Conservation (phyloP, 2,888 invertebrate species). For the Lasioglossum oenotherae region DNA sequence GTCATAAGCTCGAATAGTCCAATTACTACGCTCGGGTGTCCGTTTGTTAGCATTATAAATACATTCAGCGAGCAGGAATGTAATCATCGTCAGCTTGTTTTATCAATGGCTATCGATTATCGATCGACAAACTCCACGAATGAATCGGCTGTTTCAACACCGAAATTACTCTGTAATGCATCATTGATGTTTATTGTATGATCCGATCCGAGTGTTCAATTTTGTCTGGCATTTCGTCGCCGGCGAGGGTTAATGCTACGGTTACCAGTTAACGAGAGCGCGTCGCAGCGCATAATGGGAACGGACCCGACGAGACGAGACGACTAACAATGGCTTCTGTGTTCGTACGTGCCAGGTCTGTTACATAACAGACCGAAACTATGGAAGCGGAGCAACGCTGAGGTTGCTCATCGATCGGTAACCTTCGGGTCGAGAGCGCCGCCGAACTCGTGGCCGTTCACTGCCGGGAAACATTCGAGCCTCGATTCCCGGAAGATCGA, state of each 20-base stretch:
- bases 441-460: background rate
- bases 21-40: background rate
- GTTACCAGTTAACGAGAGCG: conserved; percentile 15
- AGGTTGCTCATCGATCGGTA: conserved; percentile 52
- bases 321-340: conserved; percentile 48
- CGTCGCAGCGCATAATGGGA: conserved; percentile 23
- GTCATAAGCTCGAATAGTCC: background rate
- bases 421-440: conserved; percentile 19
- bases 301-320: conserved; percentile 17
- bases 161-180: background rate
- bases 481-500: background rate
- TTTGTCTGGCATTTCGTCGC: background rate
- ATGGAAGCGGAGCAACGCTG: conserved; percentile 50
- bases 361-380: conserved; percentile 63
- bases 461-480: background rate
- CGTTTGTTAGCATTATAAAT: background rate
- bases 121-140: background rate
- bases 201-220: background rate
- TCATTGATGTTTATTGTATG: background rate
- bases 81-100: background rate
- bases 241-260: conserved; percentile 13
- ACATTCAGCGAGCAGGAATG: background rate
- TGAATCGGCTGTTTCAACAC: background rate
- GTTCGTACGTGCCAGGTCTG: conserved; percentile 39
- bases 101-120: background rate